Conservation (phyloP, 2,113 vertebrate genomes). For the Antigone vipio region DNA sequence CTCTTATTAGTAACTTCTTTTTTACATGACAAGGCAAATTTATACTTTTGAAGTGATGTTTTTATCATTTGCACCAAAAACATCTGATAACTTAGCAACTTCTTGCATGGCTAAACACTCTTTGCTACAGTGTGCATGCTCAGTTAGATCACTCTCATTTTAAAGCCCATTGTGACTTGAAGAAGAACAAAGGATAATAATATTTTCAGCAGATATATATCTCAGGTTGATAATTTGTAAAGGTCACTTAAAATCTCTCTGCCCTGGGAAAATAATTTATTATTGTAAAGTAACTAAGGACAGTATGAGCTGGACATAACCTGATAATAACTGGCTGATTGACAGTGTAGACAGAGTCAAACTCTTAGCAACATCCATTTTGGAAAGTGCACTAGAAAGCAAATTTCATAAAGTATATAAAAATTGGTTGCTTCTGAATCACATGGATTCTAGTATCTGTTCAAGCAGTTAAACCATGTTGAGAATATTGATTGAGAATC, state of each 20-base stretch:
- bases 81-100: background rate
- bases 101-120: background rate
- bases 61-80: background rate
- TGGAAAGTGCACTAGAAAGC: background rate
- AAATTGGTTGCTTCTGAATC: background rate
- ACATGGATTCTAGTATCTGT: background rate
- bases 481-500: background rate
- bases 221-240: background rate
- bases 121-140: background rate
- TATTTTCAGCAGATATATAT: background rate
- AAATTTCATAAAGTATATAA: background rate
- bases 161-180: background rate
- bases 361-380: background rate
- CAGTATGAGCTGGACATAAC: background rate
- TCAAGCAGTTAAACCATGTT: background rate
- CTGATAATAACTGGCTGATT: background rate
- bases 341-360: background rate
- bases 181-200: background rate
- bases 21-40: background rate
- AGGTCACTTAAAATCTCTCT: background rate
- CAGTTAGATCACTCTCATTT: background rate
- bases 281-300: background rate
- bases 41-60: background rate
- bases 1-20: background rate
- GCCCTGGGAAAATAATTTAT: background rate